Evolutionary conservation across 64 coral and sea anemone species (phyloP).

Genomic region (Stylophora pistillata): DNA sequence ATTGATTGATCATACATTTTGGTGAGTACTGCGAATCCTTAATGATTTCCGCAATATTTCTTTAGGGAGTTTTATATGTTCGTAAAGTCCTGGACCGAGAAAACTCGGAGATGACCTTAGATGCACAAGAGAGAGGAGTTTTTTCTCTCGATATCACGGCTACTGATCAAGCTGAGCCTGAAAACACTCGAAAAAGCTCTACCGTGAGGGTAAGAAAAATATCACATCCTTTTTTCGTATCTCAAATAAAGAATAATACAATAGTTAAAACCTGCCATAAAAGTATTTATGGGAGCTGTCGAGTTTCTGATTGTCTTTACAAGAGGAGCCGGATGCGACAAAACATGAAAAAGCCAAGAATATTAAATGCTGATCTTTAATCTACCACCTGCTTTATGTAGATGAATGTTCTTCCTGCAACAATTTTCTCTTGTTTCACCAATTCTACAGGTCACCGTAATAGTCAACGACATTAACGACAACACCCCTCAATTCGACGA

Average conservation of each 20-base stretch:
- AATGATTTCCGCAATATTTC: not conserved
- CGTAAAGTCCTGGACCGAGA: constrained; percentile 74
- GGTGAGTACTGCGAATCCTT: too few species aligned
- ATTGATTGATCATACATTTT: too few species aligned
- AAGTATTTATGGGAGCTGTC: too few species aligned
- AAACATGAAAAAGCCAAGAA: too few species aligned
- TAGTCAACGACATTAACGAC: constrained; percentile 77
- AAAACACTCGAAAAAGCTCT: constrained; percentile 14
- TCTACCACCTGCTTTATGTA: not conserved
- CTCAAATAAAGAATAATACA: too few species aligned
- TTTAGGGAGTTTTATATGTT: constrained; percentile 63
- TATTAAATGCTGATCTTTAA: too few species aligned
- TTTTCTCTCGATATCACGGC: constrained; percentile 71
- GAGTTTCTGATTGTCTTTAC: too few species aligned
- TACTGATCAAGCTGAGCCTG: constrained; percentile 68
- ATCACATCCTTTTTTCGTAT: too few species aligned
- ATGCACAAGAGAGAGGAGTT: constrained; percentile 57
- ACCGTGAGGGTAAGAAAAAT: constrained; percentile 34
- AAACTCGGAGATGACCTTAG: constrained; percentile 43
- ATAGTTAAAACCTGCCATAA: too few species aligned
- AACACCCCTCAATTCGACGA: constrained; percentile 64
- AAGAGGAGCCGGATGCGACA: too few species aligned
- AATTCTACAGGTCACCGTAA: constrained; percentile 58
- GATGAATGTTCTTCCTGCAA: not conserved
- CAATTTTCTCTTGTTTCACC: not conserved